These are phyloP conservation scores for Leptopilina boulardi DNA, from an alignment of 1,140 invertebrate genomes.

Conservation along the genomic window DNA sequence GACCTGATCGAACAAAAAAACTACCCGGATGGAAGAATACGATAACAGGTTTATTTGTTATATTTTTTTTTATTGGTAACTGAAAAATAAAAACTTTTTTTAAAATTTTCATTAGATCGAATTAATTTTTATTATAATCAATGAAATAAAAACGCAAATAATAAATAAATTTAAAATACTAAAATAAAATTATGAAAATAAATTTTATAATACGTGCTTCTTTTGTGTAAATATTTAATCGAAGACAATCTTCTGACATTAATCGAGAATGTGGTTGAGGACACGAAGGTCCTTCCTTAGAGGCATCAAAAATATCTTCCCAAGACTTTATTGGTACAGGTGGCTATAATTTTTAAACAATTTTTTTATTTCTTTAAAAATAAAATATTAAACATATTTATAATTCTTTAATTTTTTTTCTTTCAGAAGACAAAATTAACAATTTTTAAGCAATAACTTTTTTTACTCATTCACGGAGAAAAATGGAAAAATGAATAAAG, in stretches of 20 bases:
- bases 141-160: no score
- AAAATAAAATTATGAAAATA: no score
- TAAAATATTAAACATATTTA: no score
- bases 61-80: slow-evolving; percentile 34
- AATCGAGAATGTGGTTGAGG: slow-evolving; percentile 37
- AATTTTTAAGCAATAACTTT: no score
- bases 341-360: slow-evolving; percentile 68
- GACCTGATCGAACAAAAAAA: slow-evolving; percentile 75
- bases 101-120: neutral
- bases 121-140: no score
- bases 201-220: slow-evolving; percentile 62
- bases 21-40: slow-evolving; percentile 77
- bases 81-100: slow-evolving; percentile 32
- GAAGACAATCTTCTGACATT: slow-evolving; percentile 81
- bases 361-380: no score
- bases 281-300: slow-evolving; percentile 69
- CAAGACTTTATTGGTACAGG: slow-evolving; percentile 77
- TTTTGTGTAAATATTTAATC: slow-evolving; percentile 81
- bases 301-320: slow-evolving; percentile 66
- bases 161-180: no score
- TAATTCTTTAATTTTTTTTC: no score
- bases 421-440: no score
- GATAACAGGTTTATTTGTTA: slow-evolving; percentile 65
- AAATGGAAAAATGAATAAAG: no score
- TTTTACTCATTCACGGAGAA: no score